A percentile compares a stretch with the other conserved stretches of the same genome.
phyloP scores from a whole-genome alignment of 1,140 invertebrate species.

The Gerris buenoi region DNA sequence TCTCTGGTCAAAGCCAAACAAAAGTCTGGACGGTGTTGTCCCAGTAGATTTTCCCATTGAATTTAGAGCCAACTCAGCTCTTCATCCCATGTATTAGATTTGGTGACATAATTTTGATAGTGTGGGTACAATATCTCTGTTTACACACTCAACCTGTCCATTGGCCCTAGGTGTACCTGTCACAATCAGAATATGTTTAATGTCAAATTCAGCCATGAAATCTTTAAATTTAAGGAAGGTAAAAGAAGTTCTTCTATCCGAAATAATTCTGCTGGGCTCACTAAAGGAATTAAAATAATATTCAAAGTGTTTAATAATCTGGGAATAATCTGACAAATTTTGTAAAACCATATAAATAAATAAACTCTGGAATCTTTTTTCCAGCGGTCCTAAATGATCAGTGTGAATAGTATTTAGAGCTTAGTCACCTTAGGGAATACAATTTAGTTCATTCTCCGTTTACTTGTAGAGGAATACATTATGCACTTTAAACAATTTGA shows the following conservation, averaged over 20 bases:
- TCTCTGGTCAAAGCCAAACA: not conserved
- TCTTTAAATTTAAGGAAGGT: not conserved
- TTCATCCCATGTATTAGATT: not conserved
- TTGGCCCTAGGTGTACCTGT: not conserved
- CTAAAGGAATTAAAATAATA: not conserved
- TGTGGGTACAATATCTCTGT: not conserved
- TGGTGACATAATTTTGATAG: not conserved
- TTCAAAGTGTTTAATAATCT: not conserved
- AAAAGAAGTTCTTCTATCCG: not conserved
- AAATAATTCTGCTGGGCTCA: not conserved
- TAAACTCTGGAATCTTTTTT: slow-evolving; percentile 10
- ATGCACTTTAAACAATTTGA: slow-evolving; percentile 21
- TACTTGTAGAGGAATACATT: slow-evolving; percentile 12
- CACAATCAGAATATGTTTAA: not conserved
- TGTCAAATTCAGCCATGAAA: not conserved
- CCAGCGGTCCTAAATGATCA: not conserved
- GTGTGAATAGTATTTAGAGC: not conserved
- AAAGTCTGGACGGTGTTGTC: not conserved
- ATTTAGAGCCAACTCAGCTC: not conserved
- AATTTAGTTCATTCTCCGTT: not conserved
- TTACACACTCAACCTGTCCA: not conserved
- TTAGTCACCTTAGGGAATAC: not conserved
- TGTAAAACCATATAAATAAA: slow-evolving; percentile 15
- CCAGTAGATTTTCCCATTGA: not conserved
- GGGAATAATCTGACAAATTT: slow-evolving; percentile 16